Evolutionary conservation across 2,797 vertebrate species (phyloP).

Genomic region (Huso huso): DNA sequence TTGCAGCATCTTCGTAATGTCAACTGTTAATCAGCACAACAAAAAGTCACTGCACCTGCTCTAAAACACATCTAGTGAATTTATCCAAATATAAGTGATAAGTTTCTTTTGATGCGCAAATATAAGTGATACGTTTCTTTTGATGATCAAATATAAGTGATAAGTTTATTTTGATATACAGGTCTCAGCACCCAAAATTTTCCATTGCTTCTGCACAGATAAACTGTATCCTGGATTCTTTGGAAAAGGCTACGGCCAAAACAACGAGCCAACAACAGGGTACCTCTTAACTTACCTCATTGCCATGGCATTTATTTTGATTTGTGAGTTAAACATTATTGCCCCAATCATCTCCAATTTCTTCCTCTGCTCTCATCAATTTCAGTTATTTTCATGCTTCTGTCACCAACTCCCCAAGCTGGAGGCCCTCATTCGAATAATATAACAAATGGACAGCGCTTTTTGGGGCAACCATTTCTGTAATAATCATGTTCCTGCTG

Average conservation of each 20-base stretch:
- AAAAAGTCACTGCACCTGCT: too few species aligned
- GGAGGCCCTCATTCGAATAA: constrained; percentile 59
- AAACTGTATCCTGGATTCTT: constrained; percentile 65
- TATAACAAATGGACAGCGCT: constrained; percentile 62
- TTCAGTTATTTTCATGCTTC: constrained; percentile 69
- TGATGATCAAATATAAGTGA: too few species aligned
- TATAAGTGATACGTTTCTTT: too few species aligned
- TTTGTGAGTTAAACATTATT: constrained; percentile 58
- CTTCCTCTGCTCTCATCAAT: constrained; percentile 69
- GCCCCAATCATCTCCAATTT: constrained; percentile 65
- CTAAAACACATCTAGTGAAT: too few species aligned
- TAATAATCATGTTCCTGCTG: constrained; percentile 65
- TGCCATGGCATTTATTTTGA: constrained; percentile 57
- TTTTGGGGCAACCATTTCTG: constrained; percentile 52
- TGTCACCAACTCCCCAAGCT: constrained; percentile 61
- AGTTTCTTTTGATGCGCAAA: too few species aligned
- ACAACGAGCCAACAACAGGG: constrained; percentile 54
- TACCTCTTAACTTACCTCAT: constrained; percentile 59
- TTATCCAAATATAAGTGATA: too few species aligned
- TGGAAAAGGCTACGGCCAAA: constrained; percentile 65
- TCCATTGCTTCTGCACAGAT: constrained; percentile 64
- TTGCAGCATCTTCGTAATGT: too few species aligned
- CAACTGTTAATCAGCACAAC: too few species aligned
- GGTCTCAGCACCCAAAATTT: constrained; percentile 26
- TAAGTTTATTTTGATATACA: too few species aligned